These are phyloP conservation scores for Cottus gobio DNA, from an alignment of 2,113 vertebrate species.

Conservation along the genomic window DNA sequence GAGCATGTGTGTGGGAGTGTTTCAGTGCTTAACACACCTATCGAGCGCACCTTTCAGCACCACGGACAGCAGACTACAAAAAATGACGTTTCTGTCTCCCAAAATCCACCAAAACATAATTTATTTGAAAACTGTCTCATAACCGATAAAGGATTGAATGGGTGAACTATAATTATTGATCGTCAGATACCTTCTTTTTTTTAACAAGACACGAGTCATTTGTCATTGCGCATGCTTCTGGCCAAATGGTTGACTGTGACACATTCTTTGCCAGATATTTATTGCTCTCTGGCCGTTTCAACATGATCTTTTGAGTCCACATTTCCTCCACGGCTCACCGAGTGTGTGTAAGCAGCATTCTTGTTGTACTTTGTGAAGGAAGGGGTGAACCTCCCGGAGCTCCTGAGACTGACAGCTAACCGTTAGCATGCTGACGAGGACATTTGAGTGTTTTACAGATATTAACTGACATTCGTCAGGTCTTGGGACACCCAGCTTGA, in stretches of 20 bases:
- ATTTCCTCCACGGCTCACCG: not conserved
- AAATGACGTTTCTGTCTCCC: not conserved
- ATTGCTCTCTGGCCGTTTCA: not conserved
- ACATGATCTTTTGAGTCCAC: not conserved
- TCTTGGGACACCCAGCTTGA: not conserved
- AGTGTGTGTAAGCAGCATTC: not conserved
- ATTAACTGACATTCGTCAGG: not conserved
- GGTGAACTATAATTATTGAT: not conserved
- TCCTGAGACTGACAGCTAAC: not conserved
- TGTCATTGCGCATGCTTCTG: not conserved
- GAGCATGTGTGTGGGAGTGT: not conserved
- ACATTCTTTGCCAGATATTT: not conserved
- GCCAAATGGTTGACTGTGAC: not conserved
- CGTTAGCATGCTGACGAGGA: not conserved
- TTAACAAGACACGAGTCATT: not conserved
- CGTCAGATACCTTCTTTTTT: not conserved
- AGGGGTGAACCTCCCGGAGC: not conserved
- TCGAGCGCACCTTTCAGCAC: not conserved
- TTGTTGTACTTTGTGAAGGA: not conserved
- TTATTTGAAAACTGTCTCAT: not conserved
- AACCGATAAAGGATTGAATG: not conserved
- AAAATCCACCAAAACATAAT: not conserved
- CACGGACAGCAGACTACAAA: not conserved
- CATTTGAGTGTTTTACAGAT: not conserved
- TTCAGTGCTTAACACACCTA: not conserved